These are phyloP conservation scores for Spodoptera frugiperda DNA, from an alignment of 1,140 invertebrate species.

Conservation along the genomic window DNA sequence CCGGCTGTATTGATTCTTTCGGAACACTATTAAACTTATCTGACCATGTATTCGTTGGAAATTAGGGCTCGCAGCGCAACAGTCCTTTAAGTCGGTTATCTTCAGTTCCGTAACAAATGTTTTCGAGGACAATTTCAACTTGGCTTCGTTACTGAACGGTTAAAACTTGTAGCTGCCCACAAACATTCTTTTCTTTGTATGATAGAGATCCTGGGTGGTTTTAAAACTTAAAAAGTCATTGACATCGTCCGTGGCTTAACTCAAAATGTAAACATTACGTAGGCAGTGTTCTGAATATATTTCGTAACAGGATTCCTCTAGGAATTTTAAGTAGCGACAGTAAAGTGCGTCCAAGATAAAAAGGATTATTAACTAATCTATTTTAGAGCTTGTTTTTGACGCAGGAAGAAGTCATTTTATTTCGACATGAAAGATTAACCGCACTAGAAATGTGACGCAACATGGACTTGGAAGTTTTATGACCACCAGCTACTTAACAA, in stretches of 20 bases:
- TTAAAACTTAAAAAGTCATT: conserved; percentile 55
- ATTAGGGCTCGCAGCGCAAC: neutral
- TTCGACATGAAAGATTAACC: conserved; percentile 49
- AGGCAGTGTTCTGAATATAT: conserved; percentile 40
- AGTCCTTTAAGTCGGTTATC: neutral
- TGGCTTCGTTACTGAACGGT: conserved; percentile 19
- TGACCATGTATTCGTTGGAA: conserved; percentile 4
- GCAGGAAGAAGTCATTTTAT: conserved; percentile 32
- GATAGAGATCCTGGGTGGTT: conserved; percentile 39
- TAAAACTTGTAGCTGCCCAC: conserved; percentile 26
- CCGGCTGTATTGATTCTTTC: neutral
- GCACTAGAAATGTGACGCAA: conserved; percentile 28
- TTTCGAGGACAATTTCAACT: conserved; percentile 16
- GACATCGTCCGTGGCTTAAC: conserved; percentile 52
- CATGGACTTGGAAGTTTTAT: neutral
- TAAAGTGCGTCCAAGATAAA: conserved; percentile 46
- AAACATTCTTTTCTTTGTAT: conserved; percentile 49
- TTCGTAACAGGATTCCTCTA: conserved; percentile 47
- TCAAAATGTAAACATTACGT: conserved; percentile 50
- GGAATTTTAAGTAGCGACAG: conserved; percentile 39
- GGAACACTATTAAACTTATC: neutral
- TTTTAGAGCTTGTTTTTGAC: conserved; percentile 39
- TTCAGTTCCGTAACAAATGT: conserved; percentile 13
- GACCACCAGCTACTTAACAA: too few species aligned
- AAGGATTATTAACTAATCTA: conserved; percentile 53